These are phyloP conservation scores for Furnarius figulus DNA, from an alignment of 2,113 vertebrate genomes.

Conservation along the genomic window DNA sequence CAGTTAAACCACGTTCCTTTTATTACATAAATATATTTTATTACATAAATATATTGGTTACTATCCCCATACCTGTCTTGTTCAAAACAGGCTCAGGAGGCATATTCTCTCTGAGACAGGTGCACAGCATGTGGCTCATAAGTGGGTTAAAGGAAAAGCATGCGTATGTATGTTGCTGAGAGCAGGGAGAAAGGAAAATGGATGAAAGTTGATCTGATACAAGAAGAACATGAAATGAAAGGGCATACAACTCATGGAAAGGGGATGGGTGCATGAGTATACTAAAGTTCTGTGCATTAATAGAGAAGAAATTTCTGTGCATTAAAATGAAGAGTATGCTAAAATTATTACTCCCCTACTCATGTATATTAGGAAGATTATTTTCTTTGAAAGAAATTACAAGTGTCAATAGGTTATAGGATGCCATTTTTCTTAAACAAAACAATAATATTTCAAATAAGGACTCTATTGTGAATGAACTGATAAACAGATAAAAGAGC, in stretches of 20 bases:
- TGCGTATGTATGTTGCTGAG: background rate
- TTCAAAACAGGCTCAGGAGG: background rate
- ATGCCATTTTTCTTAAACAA: background rate
- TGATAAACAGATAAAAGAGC: constrained; percentile 15
- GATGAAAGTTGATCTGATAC: constrained; percentile 19
- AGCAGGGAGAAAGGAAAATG: background rate
- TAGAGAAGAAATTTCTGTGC: background rate
- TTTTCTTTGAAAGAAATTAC: background rate
- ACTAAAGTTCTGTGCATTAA: background rate
- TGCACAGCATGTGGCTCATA: constrained; percentile 10
- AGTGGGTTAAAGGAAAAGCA: constrained; percentile 12
- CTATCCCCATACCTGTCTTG: background rate
- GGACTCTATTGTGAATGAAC: background rate
- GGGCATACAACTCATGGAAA: background rate
- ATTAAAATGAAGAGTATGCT: background rate
- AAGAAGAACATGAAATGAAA: constrained; percentile 18
- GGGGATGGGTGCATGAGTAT: background rate
- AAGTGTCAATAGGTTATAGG: background rate
- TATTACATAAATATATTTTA: background rate
- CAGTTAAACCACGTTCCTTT: background rate
- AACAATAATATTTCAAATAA: background rate
- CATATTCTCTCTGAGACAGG: background rate
- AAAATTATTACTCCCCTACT: background rate
- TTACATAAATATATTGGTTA: background rate
- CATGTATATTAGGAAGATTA: background rate